Evolutionary conservation across 2,797 vertebrate genomes (phyloP).

Genomic region (Oreochromis grahami): DNA sequence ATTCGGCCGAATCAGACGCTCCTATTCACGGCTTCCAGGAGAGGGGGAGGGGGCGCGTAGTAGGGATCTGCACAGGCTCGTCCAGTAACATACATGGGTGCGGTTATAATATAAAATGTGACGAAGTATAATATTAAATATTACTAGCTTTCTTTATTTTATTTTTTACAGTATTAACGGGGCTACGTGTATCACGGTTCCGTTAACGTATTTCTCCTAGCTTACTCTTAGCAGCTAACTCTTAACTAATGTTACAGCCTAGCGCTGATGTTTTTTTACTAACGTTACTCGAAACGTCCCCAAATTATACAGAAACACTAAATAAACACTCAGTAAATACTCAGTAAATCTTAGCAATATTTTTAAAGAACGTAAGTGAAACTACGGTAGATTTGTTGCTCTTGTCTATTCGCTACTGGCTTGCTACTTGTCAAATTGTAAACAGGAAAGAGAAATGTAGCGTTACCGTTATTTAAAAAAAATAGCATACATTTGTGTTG

Average conservation of each 20-base stretch:
- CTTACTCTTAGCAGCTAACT: conserved; percentile 41
- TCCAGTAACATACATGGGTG: conserved; percentile 44
- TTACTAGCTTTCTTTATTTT: neutral
- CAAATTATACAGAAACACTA: neutral
- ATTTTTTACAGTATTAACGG: neutral
- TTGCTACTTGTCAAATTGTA: neutral
- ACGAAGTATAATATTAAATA: neutral
- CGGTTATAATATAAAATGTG: conserved; percentile 35
- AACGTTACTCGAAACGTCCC: neutral
- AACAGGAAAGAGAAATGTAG: neutral
- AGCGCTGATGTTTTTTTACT: neutral
- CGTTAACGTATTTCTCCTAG: conserved; percentile 27
- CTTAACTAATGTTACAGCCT: neutral
- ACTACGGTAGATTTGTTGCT: neutral
- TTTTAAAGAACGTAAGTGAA: neutral
- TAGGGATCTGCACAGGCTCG: conserved; percentile 27
- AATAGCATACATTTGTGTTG: neutral
- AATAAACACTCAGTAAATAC: neutral
- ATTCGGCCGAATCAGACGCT: conserved; percentile 56
- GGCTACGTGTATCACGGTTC: neutral
- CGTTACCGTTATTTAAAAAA: neutral
- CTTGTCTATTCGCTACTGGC: neutral
- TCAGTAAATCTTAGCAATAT: neutral
- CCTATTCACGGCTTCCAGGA: conserved; percentile 62
- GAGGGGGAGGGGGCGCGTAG: conserved; percentile 67